Evolutionary conservation across 2,797 vertebrate genomes (phyloP).

Genomic region (Cyclopterus lumpus): DNA sequence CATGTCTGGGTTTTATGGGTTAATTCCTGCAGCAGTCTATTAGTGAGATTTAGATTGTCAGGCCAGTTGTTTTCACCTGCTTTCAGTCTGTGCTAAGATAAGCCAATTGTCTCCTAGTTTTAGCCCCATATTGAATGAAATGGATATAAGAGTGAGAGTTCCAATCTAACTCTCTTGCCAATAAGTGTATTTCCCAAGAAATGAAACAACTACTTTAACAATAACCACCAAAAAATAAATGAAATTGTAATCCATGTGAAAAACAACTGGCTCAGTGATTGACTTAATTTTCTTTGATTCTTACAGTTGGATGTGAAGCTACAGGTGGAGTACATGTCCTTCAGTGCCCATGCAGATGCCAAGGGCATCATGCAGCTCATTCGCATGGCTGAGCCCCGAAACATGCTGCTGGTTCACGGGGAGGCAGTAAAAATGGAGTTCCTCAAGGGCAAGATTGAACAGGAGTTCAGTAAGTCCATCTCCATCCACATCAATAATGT

Average conservation of each 20-base stretch:
- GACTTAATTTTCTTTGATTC: conserved; percentile 3
- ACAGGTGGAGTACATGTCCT: conserved; percentile 99
- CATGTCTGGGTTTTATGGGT: too few species aligned
- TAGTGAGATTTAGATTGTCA: not conserved
- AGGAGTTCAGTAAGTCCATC: conserved; percentile 91
- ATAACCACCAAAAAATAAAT: not conserved
- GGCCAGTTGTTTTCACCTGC: not conserved
- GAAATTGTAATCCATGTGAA: not conserved
- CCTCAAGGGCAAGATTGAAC: conserved; percentile 96
- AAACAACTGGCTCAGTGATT: not conserved
- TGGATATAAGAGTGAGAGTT: not conserved
- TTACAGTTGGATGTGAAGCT: conserved; percentile 92
- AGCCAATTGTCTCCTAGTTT: not conserved
- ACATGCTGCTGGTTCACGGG: conserved; percentile 93
- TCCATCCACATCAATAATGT: not conserved
- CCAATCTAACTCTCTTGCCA: not conserved
- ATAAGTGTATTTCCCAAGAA: not conserved
- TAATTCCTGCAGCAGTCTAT: not conserved
- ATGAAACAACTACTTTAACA: not conserved
- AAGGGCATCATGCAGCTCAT: conserved; percentile 99
- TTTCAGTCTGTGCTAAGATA: not conserved
- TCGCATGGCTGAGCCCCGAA: conserved; percentile 94
- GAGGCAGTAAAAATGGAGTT: conserved; percentile 99
- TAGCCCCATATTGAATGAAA: not conserved
- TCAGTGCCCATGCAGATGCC: conserved; percentile 95